Evolutionary conservation across 2,113 vertebrate species (phyloP).

Genomic region (Megaceryle torquata): DNA sequence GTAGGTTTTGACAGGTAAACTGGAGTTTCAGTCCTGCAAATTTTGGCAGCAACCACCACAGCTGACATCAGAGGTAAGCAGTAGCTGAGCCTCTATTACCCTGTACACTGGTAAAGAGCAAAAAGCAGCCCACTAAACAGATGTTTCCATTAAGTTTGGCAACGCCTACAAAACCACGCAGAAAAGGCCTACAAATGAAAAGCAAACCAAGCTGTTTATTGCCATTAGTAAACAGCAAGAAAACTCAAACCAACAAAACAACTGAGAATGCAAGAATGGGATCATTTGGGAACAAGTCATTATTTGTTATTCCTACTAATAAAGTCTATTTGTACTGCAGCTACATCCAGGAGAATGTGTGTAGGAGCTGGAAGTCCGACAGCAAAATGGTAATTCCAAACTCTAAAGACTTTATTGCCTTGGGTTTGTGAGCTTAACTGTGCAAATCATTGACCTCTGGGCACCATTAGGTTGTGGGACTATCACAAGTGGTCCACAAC

Average conservation of each 20-base stretch:
- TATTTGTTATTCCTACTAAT: constrained; percentile 32
- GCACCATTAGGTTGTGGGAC: not conserved
- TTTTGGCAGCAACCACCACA: not conserved
- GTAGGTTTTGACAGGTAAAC: not conserved
- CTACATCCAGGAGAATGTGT: not conserved
- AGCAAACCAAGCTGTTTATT: constrained; percentile 27
- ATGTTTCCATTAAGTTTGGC: not conserved
- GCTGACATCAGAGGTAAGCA: not conserved
- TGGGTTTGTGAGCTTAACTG: not conserved
- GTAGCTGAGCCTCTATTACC: not conserved
- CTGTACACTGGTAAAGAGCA: not conserved
- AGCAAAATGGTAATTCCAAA: not conserved
- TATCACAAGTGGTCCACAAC: not conserved
- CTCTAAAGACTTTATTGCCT: not conserved
- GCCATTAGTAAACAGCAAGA: not conserved
- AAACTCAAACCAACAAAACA: not conserved
- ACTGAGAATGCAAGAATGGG: not conserved
- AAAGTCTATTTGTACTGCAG: not conserved
- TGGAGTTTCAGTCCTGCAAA: not conserved
- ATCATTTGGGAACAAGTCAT: not conserved
- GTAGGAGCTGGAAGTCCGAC: not conserved
- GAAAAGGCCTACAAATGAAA: not conserved
- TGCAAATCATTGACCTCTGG: not conserved
- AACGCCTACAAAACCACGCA: not conserved
- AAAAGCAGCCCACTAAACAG: not conserved